Conservation (phyloP, 2,888 invertebrate genomes). For the Coleophora deauratella region DNA sequence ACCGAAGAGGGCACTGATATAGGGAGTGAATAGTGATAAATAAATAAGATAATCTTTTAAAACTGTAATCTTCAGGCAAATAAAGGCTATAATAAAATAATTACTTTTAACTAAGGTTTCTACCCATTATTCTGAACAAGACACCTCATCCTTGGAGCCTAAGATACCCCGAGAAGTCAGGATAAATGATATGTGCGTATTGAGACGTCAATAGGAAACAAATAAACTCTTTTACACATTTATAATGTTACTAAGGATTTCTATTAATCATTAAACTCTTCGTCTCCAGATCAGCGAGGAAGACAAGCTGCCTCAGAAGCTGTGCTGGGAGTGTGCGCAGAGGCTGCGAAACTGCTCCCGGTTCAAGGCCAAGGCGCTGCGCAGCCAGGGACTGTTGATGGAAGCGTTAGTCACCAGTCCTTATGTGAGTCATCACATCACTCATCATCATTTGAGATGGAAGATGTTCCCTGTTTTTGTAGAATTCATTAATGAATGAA, state of each 20-base stretch:
- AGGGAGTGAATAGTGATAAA: too few species aligned
- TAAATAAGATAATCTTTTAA: neutral
- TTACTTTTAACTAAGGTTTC: neutral
- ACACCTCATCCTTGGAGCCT: too few species aligned
- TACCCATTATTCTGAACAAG: neutral
- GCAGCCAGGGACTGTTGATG: conserved; percentile 28
- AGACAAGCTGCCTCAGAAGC: conserved; percentile 40
- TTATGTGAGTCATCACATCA: conserved; percentile 37
- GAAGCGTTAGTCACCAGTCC: conserved; percentile 23
- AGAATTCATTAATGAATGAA: neutral
- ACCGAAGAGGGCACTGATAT: too few species aligned
- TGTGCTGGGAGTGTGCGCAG: conserved; percentile 51
- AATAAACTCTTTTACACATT: neutral
- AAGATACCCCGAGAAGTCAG: too few species aligned
- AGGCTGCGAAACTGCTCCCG: conserved; percentile 23
- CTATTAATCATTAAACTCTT: neutral
- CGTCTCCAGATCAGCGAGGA: conserved; percentile 26
- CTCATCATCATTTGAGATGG: too few species aligned
- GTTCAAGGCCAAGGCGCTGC: conserved; percentile 32
- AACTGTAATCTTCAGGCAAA: too few species aligned
- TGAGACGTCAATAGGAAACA: neutral
- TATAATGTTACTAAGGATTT: neutral
- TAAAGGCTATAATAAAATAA: neutral
- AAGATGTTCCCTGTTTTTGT: too few species aligned
- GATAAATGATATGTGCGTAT: neutral